Conservation (phyloP, 2,888 invertebrate species). For the Papilio elwesi region DNA sequence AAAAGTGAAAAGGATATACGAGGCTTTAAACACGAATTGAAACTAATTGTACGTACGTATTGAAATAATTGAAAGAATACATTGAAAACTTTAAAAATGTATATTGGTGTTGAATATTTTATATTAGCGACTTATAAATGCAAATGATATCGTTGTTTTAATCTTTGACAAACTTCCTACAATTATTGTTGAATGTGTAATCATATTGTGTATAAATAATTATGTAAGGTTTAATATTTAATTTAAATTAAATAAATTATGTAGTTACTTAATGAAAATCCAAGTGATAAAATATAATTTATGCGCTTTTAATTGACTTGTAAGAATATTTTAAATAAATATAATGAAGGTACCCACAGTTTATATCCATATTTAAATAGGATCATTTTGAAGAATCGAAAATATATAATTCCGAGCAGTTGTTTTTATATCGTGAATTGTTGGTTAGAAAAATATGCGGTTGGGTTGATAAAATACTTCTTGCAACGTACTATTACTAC, state of each 20-base stretch:
- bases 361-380: background rate
- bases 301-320: constrained; percentile 2
- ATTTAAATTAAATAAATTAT: constrained; percentile 17
- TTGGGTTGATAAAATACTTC: too few species aligned
- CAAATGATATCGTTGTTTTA: constrained; percentile 1
- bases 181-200: constrained; percentile 12
- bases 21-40: constrained; percentile 24
- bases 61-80: too few species aligned
- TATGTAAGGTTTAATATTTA: constrained; percentile 21
- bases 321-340: constrained; percentile 19
- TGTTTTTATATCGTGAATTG: background rate
- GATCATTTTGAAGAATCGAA: constrained; percentile 1
- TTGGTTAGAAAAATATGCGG: background rate
- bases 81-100: too few species aligned
- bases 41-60: too few species aligned
- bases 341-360: background rate
- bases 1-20: constrained; percentile 8
- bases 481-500: too few species aligned
- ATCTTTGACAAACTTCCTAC: constrained; percentile 19
- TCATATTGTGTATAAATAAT: constrained; percentile 21
- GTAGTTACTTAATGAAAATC: constrained; percentile 27
- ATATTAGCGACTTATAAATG: constrained; percentile 1
- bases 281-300: constrained; percentile 30
- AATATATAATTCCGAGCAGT: background rate
- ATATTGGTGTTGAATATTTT: constrained; percentile 1